Conservation (phyloP, 2,113 vertebrate species). For the Prionailurus viverrinus region DNA sequence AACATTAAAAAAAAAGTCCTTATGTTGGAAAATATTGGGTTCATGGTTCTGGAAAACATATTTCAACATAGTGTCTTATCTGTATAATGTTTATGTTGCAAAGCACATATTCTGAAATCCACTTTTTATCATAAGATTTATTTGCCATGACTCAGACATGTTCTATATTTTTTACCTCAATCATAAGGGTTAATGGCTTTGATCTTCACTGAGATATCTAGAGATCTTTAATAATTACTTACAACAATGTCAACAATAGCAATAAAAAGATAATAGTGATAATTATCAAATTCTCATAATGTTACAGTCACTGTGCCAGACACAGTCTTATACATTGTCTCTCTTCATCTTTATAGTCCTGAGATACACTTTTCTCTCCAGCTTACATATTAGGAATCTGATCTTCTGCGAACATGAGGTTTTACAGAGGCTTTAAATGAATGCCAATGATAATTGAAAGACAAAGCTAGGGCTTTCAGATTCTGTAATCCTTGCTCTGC, state of each 20-base stretch:
- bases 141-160: not conserved
- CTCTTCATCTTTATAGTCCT: not conserved
- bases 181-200: not conserved
- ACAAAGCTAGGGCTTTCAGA: not conserved
- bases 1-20: not conserved
- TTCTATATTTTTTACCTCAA: not conserved
- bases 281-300: not conserved
- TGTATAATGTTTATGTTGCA: not conserved
- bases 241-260: not conserved
- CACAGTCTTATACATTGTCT: not conserved
- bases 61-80: not conserved
- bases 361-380: not conserved
- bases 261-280: not conserved
- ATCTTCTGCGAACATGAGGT: not conserved
- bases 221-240: conserved; percentile 7
- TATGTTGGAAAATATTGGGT: not conserved
- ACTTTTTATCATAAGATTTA: not conserved
- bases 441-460: conserved; percentile 12
- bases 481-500: not conserved
- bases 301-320: not conserved
- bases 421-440: conserved; percentile 5
- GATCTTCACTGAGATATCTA: not conserved
- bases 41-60: not conserved
- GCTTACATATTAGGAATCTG: not conserved
- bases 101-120: not conserved